Evolutionary conservation across 2,797 vertebrate species (phyloP), one percentile per base, ranked within the genome.

Genomic region (Rachycentron canadum): DNA sequence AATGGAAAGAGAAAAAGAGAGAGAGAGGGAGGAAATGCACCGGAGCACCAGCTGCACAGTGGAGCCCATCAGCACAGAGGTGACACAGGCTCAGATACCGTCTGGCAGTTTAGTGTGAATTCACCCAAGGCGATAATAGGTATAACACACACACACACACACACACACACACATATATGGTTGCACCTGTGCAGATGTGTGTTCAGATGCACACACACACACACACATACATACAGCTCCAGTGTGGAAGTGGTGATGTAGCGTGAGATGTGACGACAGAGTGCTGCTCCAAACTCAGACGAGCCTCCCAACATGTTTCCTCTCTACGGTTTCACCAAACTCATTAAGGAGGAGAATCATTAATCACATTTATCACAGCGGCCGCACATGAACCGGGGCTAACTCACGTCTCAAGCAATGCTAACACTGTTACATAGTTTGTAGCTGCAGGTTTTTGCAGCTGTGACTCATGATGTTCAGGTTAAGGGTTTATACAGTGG

Each of bases 81-180:
- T 82, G 86, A 86, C 58, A 85, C 25, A 0, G 81, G 83, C 82
- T 88, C 79, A 58, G 78, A 80, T 62, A 50, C 67, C 23, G 91
- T 90, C 83, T 91, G 84, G 28, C 77, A 71, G 76, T 40, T 63
- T 57, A 45, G 78, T 65, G 86, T 14, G 43, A 85, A 12, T 32
- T 56, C 11, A 65, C 32, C 47, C 47, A 59, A 82, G 73, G 85
- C 11, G 81, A 79, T 80, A 69, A 79, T 73, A 55, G 72, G n/a
- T 77, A 45, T 45, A 32, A 84, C 5, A 53, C 66, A 65, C 76
- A 80, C 76, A 58, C 60, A 66, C 73, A 73, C 68, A 63, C 41
- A 9, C 67, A 40, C 73, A 57, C 47, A 58, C 45, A 36, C 53
- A 49, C 40, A 21, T 57, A 57, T 50, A 57, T n/a, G 28, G 60